These are phyloP conservation scores for Apomyelois bistriatella DNA, from an alignment of 2,888 invertebrate species.

Conservation along the genomic window DNA sequence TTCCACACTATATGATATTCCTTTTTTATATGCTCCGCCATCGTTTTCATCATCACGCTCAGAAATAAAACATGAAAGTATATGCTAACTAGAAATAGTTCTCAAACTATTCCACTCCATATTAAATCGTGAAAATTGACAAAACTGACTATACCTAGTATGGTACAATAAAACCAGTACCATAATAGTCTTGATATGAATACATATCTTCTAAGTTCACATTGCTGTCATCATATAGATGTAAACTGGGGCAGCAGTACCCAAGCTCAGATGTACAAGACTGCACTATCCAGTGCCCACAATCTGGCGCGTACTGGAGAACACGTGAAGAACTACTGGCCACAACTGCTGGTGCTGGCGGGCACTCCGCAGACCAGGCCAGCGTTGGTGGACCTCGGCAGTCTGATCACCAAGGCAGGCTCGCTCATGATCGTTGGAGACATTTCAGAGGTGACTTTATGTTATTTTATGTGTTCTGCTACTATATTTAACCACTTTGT, in stretches of 20 bases:
- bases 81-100: too few species aligned
- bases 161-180: too few species aligned
- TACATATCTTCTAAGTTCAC: too few species aligned
- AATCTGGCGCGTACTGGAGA: slow-evolving; percentile 91
- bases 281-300: slow-evolving; percentile 91
- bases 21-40: too few species aligned
- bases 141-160: too few species aligned
- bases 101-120: too few species aligned
- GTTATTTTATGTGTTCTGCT: not conserved
- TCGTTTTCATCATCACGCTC: too few species aligned
- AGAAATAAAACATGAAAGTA: too few species aligned
- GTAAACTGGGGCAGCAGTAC: slow-evolving; percentile 99
- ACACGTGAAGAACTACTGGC: slow-evolving; percentile 98
- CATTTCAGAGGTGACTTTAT: slow-evolving; percentile 83
- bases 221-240: slow-evolving; percentile 72
- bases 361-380: slow-evolving; percentile 92
- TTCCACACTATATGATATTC: too few species aligned
- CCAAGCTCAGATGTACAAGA: slow-evolving; percentile 97
- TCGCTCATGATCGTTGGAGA: slow-evolving; percentile 95
- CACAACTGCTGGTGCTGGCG: slow-evolving; percentile 91
- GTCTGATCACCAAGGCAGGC: slow-evolving; percentile 94
- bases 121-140: too few species aligned
- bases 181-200: too few species aligned
- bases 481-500: too few species aligned
- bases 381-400: slow-evolving; percentile 93